Conservation (phyloP, 2,888 invertebrate genomes). For the Dysmachus trigonus region DNA sequence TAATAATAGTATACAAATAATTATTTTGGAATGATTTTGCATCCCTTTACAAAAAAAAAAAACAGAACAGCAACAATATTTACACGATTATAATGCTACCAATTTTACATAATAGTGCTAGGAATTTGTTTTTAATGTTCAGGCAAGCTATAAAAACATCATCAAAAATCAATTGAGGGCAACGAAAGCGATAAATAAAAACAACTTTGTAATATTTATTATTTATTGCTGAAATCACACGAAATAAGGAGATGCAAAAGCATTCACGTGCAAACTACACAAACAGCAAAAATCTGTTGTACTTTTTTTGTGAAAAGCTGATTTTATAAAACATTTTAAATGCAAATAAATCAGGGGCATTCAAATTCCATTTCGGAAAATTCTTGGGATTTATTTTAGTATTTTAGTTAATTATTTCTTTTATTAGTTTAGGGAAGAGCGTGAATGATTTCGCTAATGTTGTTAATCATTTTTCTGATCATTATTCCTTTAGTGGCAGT, state of each 20-base stretch:
- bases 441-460: no score
- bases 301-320: not conserved
- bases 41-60: not conserved
- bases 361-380: no score
- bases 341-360: not conserved
- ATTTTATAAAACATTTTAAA: not conserved
- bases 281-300: not conserved
- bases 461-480: not conserved
- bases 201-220: not conserved
- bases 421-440: no score
- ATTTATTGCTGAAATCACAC: not conserved
- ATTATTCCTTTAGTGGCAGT: not conserved
- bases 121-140: not conserved
- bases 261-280: not conserved
- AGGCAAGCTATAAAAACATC: not conserved
- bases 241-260: not conserved
- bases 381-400: no score
- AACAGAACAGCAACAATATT: not conserved
- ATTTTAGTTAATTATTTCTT: no score
- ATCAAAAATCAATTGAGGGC: not conserved
- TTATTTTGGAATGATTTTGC: not conserved
- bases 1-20: no score
- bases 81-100: not conserved
- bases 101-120: not conserved
- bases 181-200: not conserved